Evolutionary conservation across 64 coral and sea anemone genomes (phyloP).

Genomic region (Exaiptasia diaphana): DNA sequence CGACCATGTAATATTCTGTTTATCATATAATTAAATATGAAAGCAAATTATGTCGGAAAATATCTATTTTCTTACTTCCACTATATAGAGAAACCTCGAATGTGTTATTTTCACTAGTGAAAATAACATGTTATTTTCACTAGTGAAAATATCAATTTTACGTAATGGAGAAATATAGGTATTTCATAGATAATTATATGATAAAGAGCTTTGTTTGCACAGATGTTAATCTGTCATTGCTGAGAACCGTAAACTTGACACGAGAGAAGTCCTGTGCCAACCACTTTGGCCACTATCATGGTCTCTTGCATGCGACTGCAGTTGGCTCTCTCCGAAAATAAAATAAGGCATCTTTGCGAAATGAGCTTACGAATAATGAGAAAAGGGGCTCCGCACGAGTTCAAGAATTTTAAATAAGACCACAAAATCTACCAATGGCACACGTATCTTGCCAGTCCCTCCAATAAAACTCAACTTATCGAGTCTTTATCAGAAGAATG

Average conservation of each 20-base stretch:
- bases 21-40: too few species aligned
- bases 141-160: too few species aligned
- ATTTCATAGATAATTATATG: too few species aligned
- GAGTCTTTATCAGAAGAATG: constrained; percentile 8
- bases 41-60: too few species aligned
- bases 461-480: constrained; percentile 31
- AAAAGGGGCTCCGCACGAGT: background rate
- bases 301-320: constrained; percentile 30
- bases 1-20: too few species aligned
- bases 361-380: constrained; percentile 43
- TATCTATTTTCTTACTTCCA: too few species aligned
- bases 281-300: background rate
- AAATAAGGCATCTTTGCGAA: constrained; percentile 41
- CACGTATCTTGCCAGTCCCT: constrained; percentile 12
- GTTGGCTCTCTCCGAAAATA: constrained; percentile 38
- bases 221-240: constrained; percentile 39
- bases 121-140: too few species aligned
- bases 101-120: too few species aligned
- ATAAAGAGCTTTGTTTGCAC: constrained; percentile 18
- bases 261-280: background rate
- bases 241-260: constrained; percentile 26
- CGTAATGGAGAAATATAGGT: too few species aligned
- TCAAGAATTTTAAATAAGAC: background rate
- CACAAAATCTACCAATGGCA: constrained; percentile 28
- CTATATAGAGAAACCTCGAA: too few species aligned